Evolutionary conservation across 2,888 invertebrate species (phyloP).

Genomic region (Lithodes maja): DNA sequence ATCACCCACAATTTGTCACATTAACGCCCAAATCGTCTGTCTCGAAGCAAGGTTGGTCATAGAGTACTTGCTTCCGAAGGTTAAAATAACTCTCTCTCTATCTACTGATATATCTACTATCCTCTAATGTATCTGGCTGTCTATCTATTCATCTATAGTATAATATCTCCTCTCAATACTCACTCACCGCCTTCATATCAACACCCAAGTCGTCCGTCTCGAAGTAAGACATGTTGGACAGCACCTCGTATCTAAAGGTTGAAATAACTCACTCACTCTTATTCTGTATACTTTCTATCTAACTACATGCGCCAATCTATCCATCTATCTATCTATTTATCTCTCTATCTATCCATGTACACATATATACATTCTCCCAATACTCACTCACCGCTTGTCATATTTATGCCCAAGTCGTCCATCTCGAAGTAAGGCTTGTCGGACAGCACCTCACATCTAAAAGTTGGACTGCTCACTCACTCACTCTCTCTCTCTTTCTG

Average conservation of each 20-base stretch:
- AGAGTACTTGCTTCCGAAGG: conserved; percentile 55
- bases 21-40: conserved; percentile 58
- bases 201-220: too few relatives aligned
- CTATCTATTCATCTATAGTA: too few relatives aligned
- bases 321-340: background rate
- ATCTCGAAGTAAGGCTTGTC: conserved; percentile 69
- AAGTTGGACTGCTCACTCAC: conserved; percentile 7
- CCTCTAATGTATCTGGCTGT: too few relatives aligned
- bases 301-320: background rate
- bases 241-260: conserved; percentile 66
- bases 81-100: background rate
- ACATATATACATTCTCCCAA: background rate
- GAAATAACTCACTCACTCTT: background rate
- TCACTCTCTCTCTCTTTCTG: background rate
- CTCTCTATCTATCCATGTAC: background rate
- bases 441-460: conserved; percentile 67
- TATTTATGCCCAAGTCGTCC: conserved; percentile 54
- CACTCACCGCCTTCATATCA: too few relatives aligned
- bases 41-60: conserved; percentile 42
- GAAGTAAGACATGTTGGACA: conserved; percentile 60
- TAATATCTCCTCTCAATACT: too few relatives aligned
- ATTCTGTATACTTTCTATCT: background rate
- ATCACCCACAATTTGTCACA: conserved; percentile 69
- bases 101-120: too few relatives aligned
- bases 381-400: conserved; percentile 68